Evolutionary conservation across 2,888 invertebrate genomes (phyloP).

Genomic region (Cataglyphis rosenhaueri): DNA sequence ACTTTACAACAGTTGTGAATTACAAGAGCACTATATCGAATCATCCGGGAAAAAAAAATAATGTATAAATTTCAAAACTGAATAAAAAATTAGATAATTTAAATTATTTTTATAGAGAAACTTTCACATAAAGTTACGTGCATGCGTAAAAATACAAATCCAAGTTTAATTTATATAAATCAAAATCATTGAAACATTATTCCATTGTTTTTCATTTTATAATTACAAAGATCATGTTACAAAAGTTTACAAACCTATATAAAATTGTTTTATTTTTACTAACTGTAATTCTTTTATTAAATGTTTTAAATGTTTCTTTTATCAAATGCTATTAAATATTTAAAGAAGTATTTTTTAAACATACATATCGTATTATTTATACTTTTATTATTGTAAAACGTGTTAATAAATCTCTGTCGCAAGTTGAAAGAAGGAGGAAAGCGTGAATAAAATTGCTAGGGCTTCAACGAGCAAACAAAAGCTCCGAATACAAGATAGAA

Average conservation of each 20-base stretch:
- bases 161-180: neutral
- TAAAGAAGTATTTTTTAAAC: neutral
- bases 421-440: neutral
- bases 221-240: neutral
- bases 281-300: neutral
- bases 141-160: neutral
- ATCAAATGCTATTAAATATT: neutral
- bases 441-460: slow-evolving; percentile 9
- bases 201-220: neutral
- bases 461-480: slow-evolving; percentile 29
- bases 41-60: neutral
- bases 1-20: slow-evolving; percentile 25
- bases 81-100: neutral
- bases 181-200: neutral
- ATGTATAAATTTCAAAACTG: slow-evolving; percentile 2
- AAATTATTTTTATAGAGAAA: slow-evolving; percentile 18
- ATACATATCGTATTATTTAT: slow-evolving; percentile 6
- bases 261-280: neutral
- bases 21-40: neutral
- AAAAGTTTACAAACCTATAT: neutral
- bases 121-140: neutral
- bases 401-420: slow-evolving; percentile 38
- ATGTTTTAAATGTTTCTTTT: too few species aligned
- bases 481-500: neutral
- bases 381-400: slow-evolving; percentile 3